Base-by-base conservation (phyloP, 1,140 invertebrate species). In the Halesus radiatus region DNA sequence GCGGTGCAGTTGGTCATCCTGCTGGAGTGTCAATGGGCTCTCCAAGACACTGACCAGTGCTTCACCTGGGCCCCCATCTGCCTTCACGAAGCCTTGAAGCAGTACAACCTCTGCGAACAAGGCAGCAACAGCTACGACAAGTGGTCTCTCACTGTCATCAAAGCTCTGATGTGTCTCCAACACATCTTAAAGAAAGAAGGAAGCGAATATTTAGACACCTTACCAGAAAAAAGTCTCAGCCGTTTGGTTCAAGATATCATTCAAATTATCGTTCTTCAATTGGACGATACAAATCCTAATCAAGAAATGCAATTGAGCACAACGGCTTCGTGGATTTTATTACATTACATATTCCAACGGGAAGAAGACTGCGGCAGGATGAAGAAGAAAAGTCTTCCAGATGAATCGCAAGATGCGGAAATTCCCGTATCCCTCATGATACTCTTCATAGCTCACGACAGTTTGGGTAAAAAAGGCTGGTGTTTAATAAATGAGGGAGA, bases 391-490 rank as follows among this genome's bases (percentile, higher is more conserved):
- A 76, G 80, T 73, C 29, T 62, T 50, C 29, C 77, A 16, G 90
- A 91, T 8, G 90, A 90, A 53, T 90, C 90, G 50, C 87, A 88
- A 64, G 91, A 92, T 78, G 91, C 93, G 32, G 91, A 92, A 22
- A 88, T 96, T 29, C 95, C 95, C 7, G 89, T 93, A 16, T 96
- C 96, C 4, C 88, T 97, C 1, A 92, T 93, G 87, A 90, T 98
- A 62, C 89, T 98, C 50, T 94, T 96, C 84, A 93, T 93, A 76
- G 95, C 92, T 15, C 97, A 98, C 88, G 95, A 98, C 82, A 95
- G 96, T 86, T 90, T 97, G 50, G 95, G 95, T 80, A 91, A 90
- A 87, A 92, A 88, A 87, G 85, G 93, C 60, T 96, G 94, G 93
- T 98, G 97, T 86, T 93, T 93, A 54, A 91, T 91, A 62, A 92